Conservation (phyloP, 2,888 invertebrate species). For the Teleiodes luculella region DNA sequence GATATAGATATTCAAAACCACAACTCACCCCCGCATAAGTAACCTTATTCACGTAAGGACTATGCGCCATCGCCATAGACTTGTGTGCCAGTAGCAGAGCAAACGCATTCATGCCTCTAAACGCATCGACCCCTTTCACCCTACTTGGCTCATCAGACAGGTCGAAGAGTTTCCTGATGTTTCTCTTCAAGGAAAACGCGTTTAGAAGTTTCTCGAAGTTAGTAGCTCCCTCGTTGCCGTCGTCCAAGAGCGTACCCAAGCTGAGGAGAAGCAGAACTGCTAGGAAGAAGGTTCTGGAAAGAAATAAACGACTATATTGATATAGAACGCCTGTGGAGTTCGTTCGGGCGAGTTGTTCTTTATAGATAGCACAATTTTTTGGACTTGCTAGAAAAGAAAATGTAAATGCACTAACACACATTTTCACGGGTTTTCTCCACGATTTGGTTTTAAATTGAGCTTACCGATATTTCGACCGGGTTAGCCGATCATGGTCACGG, state of each 20-base stretch:
- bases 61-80: conserved; percentile 79
- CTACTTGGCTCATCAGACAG: conserved; percentile 56
- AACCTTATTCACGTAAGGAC: conserved; percentile 78
- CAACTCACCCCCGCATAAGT: conserved; percentile 71
- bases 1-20: no score
- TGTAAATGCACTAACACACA: no score
- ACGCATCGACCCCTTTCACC: conserved; percentile 72
- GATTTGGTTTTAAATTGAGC: no score
- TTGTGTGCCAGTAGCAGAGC: conserved; percentile 78
- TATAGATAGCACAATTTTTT: no score
- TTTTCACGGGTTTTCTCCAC: no score
- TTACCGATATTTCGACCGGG: no score
- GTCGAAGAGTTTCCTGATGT: conserved; percentile 64
- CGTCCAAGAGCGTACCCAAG: conserved; percentile 65
- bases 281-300: conserved; percentile 69
- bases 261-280: conserved; percentile 56
- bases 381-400: no score
- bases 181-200: conserved; percentile 73
- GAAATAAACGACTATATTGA: conserved; percentile 14
- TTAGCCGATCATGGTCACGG: no score
- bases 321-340: no score
- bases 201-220: conserved; percentile 71
- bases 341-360: no score
- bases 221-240: conserved; percentile 61
- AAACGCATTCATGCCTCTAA: conserved; percentile 75